Evolutionary conservation across 2,113 vertebrate genomes (phyloP).

Genomic region (Puma concolor): DNA sequence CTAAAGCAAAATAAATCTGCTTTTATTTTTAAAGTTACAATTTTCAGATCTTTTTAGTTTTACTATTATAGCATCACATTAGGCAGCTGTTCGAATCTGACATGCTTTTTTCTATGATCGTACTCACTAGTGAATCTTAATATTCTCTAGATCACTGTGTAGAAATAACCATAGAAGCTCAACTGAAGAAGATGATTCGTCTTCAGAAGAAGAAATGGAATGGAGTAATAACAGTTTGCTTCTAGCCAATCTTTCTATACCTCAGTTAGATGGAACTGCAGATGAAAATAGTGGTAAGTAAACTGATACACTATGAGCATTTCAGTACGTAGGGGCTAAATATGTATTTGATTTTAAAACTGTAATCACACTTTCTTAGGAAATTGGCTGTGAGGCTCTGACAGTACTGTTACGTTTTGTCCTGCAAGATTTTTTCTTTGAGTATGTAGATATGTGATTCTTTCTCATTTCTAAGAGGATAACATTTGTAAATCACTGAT

Average conservation of each 20-base stretch:
- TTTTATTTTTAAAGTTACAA: constrained; percentile 50
- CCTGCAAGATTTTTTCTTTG: constrained; percentile 7
- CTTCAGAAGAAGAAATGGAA: constrained; percentile 96
- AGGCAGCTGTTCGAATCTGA: constrained; percentile 6
- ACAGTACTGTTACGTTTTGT: not conserved
- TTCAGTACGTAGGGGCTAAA: constrained; percentile 34
- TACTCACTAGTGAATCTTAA: constrained; percentile 33
- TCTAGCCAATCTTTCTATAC: constrained; percentile 94
- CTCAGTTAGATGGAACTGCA: constrained; percentile 97
- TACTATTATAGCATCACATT: not conserved
- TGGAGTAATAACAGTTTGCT: constrained; percentile 92
- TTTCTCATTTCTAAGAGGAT: constrained; percentile 41
- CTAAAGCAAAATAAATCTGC: constrained; percentile 20
- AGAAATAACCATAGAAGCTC: constrained; percentile 89
- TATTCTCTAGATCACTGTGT: constrained; percentile 84
- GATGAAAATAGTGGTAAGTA: constrained; percentile 97
- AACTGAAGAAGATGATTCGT: constrained; percentile 92
- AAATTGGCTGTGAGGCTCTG: not conserved
- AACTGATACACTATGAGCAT: constrained; percentile 42
- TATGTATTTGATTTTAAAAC: constrained; percentile 26
- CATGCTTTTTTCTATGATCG: not conserved
- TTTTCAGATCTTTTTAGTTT: not conserved
- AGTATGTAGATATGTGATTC: not conserved
- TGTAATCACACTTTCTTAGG: not conserved
- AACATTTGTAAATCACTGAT: not conserved